Evolutionary conservation across 2,888 invertebrate genomes (phyloP).

Genomic region (Chromoteleia sp.): DNA sequence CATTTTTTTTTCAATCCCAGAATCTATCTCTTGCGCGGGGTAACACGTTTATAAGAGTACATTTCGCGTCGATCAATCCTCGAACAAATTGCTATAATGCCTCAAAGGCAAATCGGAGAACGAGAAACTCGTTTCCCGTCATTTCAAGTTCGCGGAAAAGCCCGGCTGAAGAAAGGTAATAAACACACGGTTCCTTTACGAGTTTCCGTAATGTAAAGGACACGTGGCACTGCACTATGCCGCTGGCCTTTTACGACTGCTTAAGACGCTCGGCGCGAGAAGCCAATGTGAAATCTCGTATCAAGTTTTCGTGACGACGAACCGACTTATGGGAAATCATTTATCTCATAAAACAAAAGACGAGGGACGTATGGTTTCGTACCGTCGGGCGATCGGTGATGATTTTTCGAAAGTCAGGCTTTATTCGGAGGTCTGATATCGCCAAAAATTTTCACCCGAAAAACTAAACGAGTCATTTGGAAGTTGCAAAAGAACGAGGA

Average conservation of each 20-base stretch:
- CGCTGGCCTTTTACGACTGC: constrained; percentile 41
- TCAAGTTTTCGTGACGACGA: constrained; percentile 22
- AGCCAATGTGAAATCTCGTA: constrained; percentile 17
- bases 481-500: too few species aligned
- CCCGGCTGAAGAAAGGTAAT: constrained; percentile 27
- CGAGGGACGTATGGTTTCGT: neutral
- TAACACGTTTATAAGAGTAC: constrained; percentile 4
- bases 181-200: constrained; percentile 46
- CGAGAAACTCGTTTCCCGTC: constrained; percentile 38
- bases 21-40: constrained; percentile 1
- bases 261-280: constrained; percentile 21
- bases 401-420: neutral
- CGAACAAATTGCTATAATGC: constrained; percentile 31
- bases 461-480: neutral
- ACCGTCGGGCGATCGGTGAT: too few species aligned
- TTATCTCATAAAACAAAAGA: constrained; percentile 13
- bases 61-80: constrained; percentile 22
- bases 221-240: constrained; percentile 34
- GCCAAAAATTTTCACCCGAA: too few species aligned
- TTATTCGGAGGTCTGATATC: too few species aligned
- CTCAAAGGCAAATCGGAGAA: constrained; percentile 1
- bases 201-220: constrained; percentile 47
- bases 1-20: neutral
- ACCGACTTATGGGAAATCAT: constrained; percentile 23
- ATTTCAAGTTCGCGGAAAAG: constrained; percentile 14